Percentiles rank a stretch among this genome's conserved stretches.
phyloP scores from a whole-genome alignment of 2,888 invertebrate genomes.

The Drosophila anceps region DNA sequence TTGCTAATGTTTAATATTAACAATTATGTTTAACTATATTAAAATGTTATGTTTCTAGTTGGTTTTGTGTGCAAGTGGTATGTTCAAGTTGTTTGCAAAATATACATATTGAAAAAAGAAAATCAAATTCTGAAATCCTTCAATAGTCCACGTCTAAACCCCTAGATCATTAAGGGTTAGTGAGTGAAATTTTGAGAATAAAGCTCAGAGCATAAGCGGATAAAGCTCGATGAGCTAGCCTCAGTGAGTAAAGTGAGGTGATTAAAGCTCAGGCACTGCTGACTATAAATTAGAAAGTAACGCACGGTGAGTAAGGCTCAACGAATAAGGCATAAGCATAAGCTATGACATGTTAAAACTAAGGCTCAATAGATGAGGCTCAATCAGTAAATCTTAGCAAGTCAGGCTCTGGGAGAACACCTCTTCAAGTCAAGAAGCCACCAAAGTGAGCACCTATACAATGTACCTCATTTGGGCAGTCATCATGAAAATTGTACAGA shows the following conservation, averaged over 20 bases:
- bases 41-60: conserved; percentile 54
- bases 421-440: background rate
- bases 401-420: background rate
- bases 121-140: background rate
- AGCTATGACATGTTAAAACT: background rate
- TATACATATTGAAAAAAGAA: conserved; percentile 33
- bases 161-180: background rate
- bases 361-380: background rate
- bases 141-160: background rate
- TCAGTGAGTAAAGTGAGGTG: background rate
- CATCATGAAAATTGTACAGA: background rate
- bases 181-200: background rate
- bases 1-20: conserved; percentile 42
- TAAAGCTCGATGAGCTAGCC: too few relatives aligned
- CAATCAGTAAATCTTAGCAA: background rate
- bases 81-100: conserved; percentile 47
- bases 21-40: conserved; percentile 37
- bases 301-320: too few relatives aligned
- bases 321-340: too few relatives aligned
- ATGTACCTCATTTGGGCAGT: background rate
- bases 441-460: background rate
- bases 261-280: too few relatives aligned
- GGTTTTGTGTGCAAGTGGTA: conserved; percentile 51
- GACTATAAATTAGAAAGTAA: too few relatives aligned
- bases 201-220: background rate